A percentile compares a stretch with the other conserved stretches of the same genome.
These are phyloP conservation scores for Phaethon lepturus DNA, from an alignment of 2,113 vertebrate species.

Conservation along the genomic window DNA sequence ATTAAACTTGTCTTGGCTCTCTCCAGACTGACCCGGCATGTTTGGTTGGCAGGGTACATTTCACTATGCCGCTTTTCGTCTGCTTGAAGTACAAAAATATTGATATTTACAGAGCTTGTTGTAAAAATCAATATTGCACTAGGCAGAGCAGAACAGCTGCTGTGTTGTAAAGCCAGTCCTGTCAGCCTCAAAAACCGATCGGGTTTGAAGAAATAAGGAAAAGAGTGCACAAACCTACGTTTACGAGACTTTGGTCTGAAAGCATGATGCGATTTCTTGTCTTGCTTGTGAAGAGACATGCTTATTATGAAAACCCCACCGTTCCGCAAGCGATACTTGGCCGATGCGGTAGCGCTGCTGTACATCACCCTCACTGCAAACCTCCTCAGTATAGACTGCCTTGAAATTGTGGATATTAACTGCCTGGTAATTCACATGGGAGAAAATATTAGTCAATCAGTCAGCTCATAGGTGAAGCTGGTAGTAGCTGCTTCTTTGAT, in stretches of 20 bases:
- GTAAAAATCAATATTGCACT: slow-evolving; percentile 11
- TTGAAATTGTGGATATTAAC: background rate
- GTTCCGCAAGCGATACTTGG: background rate
- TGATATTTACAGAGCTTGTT: slow-evolving; percentile 53
- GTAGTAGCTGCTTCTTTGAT: background rate
- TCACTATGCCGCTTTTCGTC: background rate
- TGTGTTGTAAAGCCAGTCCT: background rate
- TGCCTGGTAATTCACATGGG: background rate
- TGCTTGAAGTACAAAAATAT: slow-evolving; percentile 41
- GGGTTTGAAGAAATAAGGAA: background rate
- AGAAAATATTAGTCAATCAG: background rate
- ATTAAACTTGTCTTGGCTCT: background rate
- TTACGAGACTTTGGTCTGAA: background rate
- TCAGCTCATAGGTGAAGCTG: background rate
- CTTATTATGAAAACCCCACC: rapidly evolving
- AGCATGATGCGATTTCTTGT: background rate
- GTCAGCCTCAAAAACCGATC: background rate
- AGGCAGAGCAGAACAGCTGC: background rate
- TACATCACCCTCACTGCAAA: rapidly evolving
- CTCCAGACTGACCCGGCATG: background rate
- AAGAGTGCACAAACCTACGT: background rate
- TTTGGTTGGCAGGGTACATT: background rate
- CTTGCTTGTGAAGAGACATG: no score
- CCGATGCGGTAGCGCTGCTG: rapidly evolving
- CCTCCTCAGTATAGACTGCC: background rate